A percentile compares a stretch with the other conserved stretches of the same genome.
Evolutionary conservation across 2,113 vertebrate genomes (phyloP).

Genomic region (Hydrochoerus hydrochaeris): DNA sequence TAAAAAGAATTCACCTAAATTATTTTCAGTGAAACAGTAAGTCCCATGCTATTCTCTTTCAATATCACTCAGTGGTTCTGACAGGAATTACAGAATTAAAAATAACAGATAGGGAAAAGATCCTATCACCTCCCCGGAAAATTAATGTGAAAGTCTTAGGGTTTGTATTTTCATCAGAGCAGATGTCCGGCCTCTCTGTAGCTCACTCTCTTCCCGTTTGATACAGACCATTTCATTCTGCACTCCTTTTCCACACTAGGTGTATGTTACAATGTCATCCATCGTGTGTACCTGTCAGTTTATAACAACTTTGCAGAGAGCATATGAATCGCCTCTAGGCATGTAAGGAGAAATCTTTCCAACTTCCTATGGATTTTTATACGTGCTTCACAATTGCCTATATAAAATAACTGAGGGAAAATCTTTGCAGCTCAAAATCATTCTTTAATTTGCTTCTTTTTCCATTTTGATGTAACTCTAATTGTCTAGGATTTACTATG

Average conservation of each 20-base stretch:
- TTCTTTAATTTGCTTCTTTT: background rate
- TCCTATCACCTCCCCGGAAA: background rate
- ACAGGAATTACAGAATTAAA: background rate
- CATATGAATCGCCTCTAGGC: slow-evolving; percentile 60
- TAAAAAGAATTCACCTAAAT: slow-evolving; percentile 15
- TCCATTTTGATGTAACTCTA: background rate
- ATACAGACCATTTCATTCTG: slow-evolving; percentile 58
- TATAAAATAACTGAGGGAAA: slow-evolving; percentile 61
- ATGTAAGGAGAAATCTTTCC: slow-evolving; percentile 67
- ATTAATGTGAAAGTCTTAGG: background rate
- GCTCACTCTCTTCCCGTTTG: background rate
- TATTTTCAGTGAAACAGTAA: background rate
- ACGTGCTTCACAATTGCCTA: slow-evolving; percentile 57
- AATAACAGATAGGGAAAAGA: background rate
- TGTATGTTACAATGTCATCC: slow-evolving; percentile 56
- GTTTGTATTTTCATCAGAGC: background rate
- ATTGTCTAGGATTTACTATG: background rate
- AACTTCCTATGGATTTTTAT: slow-evolving; percentile 59
- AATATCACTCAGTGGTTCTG: background rate
- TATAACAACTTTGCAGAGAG: slow-evolving; percentile 78
- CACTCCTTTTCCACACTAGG: slow-evolving; percentile 60
- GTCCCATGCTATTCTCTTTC: background rate
- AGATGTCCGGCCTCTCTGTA: background rate
- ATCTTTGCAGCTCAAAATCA: background rate
- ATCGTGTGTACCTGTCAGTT: slow-evolving; percentile 72